These are phyloP conservation scores for Lindbergichthys nudifrons DNA, from an alignment of 2,797 vertebrate species.

Conservation along the genomic window DNA sequence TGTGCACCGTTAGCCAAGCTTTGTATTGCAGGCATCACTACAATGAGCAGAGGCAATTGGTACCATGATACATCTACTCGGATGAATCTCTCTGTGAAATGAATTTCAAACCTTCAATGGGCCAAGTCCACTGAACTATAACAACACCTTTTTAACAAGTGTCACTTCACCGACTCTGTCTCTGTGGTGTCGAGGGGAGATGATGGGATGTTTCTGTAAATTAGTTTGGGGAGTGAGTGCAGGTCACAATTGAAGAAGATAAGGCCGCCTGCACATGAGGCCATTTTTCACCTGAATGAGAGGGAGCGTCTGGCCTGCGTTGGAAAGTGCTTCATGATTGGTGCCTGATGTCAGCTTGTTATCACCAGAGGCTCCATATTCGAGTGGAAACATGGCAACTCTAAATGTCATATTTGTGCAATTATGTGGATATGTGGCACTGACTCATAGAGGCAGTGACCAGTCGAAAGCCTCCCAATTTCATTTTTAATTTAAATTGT, in stretches of 20 bases:
- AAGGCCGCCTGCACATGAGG: constrained; percentile 57
- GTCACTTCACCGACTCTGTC: constrained; percentile 4
- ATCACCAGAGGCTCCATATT: constrained; percentile 9
- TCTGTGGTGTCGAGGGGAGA: constrained; percentile 30
- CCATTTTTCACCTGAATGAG: constrained; percentile 65
- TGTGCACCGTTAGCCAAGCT: constrained; percentile 15
- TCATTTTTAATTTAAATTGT: neutral
- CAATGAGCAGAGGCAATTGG: constrained; percentile 5
- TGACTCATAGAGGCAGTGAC: neutral
- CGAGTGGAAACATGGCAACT: neutral
- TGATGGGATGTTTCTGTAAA: constrained; percentile 66
- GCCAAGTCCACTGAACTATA: constrained; percentile 42
- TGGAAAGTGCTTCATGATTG: constrained; percentile 24
- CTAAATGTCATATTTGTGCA: neutral
- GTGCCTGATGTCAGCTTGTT: constrained; percentile 25
- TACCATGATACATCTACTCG: constrained; percentile 13
- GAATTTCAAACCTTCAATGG: constrained; percentile 38
- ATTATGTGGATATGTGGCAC: neutral
- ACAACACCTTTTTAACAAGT: constrained; percentile 46
- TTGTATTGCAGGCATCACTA: neutral
- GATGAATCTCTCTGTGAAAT: constrained; percentile 18
- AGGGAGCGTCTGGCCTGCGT: constrained; percentile 22
- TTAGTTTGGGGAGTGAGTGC: constrained; percentile 60
- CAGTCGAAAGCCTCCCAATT: too few relatives aligned
- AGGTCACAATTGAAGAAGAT: constrained; percentile 62